Evolutionary conservation across 2,797 vertebrate species (phyloP), one percentile per base, ranked within the genome.

Genomic region (Muraenolepis orangiensis): DNA sequence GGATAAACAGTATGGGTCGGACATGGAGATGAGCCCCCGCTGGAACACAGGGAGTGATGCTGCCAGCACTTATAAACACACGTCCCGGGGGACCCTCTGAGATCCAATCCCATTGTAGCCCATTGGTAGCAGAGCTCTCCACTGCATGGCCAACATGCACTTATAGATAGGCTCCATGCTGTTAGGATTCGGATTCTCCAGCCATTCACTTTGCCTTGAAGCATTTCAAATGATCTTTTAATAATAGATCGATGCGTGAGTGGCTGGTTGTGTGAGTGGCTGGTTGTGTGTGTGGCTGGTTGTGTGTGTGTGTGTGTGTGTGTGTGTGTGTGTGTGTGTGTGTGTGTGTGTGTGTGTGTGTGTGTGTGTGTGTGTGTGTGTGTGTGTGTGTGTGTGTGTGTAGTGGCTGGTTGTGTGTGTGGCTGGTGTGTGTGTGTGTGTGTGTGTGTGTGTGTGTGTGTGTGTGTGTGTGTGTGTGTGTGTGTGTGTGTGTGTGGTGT

Each of bases 161-260:
- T 57, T 57, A 57, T 10, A n/a, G 51, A n/a, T n/a, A n/a, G n/a
- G n/a, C n/a, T n/a, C 20, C 51, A 6, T 2, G 51, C 51, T 6
- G 51, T 57, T 18, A 46, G 42, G 42, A 23, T 42, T 16, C 16
- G 40, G 40, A 8, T 20, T n/a, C 51, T 23, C 51, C 51, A 57
- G 42, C 66, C 13, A 69, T 71, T 78, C 32, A 70, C 16, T 75
- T 78, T 69, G 51, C 71, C 13, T 80, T 57, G 51, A 20, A n/a
- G 51, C 20, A 23, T 57, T 57, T 23, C 6, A 57, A n/a, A 23
- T 10, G 20, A 57, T 57, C 20, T 23, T 57, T 57, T 20, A 57
- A 57, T 57, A 91, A 89, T 83, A 68, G 82, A 90, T 83, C 78
- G 87, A 80, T 83, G 84, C 77, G 74, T 75, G 69, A 73, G 82